Evolutionary conservation across 2,113 vertebrate genomes (phyloP).

Genomic region (Xenopus borealis): DNA sequence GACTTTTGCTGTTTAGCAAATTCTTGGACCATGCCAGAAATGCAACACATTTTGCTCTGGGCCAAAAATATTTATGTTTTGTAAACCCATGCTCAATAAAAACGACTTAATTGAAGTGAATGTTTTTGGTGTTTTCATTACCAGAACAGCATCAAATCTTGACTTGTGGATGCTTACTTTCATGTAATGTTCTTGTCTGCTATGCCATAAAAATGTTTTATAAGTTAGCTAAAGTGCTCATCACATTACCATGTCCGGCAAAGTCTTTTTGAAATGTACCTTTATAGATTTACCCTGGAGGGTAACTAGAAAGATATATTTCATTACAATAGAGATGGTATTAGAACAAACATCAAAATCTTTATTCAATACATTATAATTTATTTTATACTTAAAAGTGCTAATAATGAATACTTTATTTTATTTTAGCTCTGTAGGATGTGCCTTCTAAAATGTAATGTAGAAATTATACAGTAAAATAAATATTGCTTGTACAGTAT

Average conservation of each 20-base stretch:
- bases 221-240: conserved; percentile 4
- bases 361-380: not conserved
- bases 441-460: not conserved
- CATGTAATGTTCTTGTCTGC: not conserved
- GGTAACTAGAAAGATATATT: conserved; percentile 17
- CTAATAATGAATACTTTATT: not conserved
- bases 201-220: not conserved
- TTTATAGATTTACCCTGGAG: not conserved
- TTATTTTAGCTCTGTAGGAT: not conserved
- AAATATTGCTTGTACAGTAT: not conserved
- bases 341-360: not conserved
- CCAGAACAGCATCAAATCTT: not conserved
- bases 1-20: no score
- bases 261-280: not conserved
- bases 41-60: no score
- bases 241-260: not conserved
- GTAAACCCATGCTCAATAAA: no score
- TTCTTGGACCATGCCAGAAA: no score
- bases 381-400: not conserved
- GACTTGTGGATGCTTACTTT: not conserved
- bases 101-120: no score
- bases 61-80: no score
- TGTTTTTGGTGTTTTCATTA: not conserved
- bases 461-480: not conserved
- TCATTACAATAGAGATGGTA: conserved; percentile 3